A percentile compares a stretch with the other conserved stretches of the same genome.
Evolutionary conservation across 1,140 invertebrate genomes (phyloP).

Genomic region (Apis mellifera): DNA sequence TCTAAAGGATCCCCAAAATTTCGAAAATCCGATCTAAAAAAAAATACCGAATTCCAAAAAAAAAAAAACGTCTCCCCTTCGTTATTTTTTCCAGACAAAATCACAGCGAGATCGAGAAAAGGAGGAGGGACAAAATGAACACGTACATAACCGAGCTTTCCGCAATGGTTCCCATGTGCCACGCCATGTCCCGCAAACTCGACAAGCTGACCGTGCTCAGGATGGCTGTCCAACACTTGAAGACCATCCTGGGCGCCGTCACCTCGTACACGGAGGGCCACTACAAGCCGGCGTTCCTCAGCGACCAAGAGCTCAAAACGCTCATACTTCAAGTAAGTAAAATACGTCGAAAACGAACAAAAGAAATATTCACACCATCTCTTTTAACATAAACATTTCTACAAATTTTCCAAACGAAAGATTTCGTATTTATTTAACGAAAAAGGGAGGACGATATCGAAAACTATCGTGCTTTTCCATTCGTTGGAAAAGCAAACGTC

Average conservation of each 20-base stretch:
- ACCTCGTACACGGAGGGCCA: slow-evolving; percentile 91
- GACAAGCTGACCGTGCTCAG: slow-evolving; percentile 96
- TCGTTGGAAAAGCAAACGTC: no score
- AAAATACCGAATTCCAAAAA: no score
- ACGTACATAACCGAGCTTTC: slow-evolving; percentile 96
- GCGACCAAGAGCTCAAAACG: slow-evolving; percentile 93
- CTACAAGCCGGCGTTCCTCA: slow-evolving; percentile 93
- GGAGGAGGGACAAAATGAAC: slow-evolving; percentile 97
- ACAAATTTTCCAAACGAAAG: no score
- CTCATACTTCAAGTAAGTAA: slow-evolving; percentile 87
- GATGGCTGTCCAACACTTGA: slow-evolving; percentile 97
- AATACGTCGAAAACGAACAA: no score
- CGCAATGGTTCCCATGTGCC: slow-evolving; percentile 95
- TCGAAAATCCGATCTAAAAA: no score
- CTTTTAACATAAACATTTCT: no score
- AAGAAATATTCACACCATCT: no score
- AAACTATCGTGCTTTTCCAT: no score
- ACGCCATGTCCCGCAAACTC: slow-evolving; percentile 94
- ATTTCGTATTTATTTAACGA: no score
- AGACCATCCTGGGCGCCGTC: slow-evolving; percentile 88
- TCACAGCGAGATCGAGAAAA: slow-evolving; percentile 97
- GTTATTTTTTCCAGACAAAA: slow-evolving; percentile 87
- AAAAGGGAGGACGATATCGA: no score
- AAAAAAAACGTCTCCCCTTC: no score
- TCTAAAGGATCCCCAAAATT: no score